These are phyloP conservation scores for Tipula unca DNA, from an alignment of 2,888 invertebrate species.

Conservation along the genomic window DNA sequence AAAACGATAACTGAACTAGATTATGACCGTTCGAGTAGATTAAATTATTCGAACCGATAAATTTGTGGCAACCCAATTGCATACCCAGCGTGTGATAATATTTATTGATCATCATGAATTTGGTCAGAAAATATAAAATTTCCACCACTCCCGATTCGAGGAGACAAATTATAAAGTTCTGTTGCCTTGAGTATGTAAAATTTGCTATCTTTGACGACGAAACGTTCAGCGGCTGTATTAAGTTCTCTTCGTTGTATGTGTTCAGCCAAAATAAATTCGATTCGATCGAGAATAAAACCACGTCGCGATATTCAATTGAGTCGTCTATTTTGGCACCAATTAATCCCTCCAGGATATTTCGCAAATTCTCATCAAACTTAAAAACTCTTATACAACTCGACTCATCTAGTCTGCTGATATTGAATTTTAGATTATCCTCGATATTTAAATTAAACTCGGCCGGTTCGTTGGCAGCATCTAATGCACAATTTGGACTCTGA, in stretches of 20 bases:
- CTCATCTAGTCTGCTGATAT: not conserved
- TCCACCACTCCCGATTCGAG: not conserved
- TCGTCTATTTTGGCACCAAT: not conserved
- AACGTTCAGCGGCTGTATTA: not conserved
- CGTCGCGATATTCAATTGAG: not conserved
- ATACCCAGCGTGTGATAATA: not conserved
- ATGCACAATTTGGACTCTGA: not conserved
- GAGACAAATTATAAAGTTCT: not conserved
- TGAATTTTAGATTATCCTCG: not conserved
- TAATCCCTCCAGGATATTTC: not conserved
- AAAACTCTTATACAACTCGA: not conserved
- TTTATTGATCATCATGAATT: not conserved
- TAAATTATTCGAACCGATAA: not conserved
- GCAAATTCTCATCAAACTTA: not conserved
- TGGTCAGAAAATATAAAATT: not conserved
- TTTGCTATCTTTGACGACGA: not conserved
- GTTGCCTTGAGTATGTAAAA: not conserved
- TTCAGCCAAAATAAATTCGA: conserved; percentile 9
- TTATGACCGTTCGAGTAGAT: not conserved
- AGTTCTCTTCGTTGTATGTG: not conserved
- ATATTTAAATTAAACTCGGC: not conserved
- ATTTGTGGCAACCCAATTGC: not conserved
- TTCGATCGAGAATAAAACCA: not conserved
- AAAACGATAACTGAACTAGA: not conserved
- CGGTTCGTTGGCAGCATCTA: not conserved